Evolutionary conservation across 2,888 invertebrate genomes (phyloP), one percentile per base, ranked within the genome.

Genomic region (Noctua janthe): DNA sequence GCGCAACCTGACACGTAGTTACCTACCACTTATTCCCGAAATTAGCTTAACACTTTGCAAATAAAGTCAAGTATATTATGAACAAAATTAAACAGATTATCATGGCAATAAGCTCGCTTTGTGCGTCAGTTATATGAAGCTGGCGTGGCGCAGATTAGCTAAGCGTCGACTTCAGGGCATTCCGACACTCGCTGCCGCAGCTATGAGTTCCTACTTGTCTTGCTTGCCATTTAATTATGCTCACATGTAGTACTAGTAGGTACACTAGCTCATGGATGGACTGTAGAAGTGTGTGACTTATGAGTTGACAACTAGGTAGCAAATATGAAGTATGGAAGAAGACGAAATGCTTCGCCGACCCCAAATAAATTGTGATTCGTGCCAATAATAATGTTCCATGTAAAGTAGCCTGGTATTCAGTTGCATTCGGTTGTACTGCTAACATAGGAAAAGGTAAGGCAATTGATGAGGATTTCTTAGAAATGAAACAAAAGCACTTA

Each of bases 61-160:
- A 56, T 81, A 17, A 39, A 54, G 11, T 71, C n/a, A 35, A 47
- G 29, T 20, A 71, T 54, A 47, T 17, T 54, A 49, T 56, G 6
- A 81, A n/a, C n/a, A 3, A 66, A 54, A 70, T 73, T 51, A 66
- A 39, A 78, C 54, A 23, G 71, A 43, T 74, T 54, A 67, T 84
- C 13, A 11, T 23, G 39, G 7, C 35, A 72, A 80, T 67, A 17
- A 39, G 6, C 54, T 67, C 13, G 47, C 49, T 71, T 71, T 84
- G 47, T 49, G 49, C 67, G 78, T 67, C 49, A 51, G 20, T 54
- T 51, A 71, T 49, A 39, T 5, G 49, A 73, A 82, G 67, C 74
- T 80, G 71, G 49, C 49, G 66, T 29, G 54, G 67, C 47, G 43
- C 64, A 70, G 78, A 71, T 78, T 66, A 66, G 66, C 59, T 47